Evolutionary conservation across 1,140 invertebrate species (phyloP), one percentile per base, ranked within the genome.

Genomic region (Calephelis nemesis): DNA sequence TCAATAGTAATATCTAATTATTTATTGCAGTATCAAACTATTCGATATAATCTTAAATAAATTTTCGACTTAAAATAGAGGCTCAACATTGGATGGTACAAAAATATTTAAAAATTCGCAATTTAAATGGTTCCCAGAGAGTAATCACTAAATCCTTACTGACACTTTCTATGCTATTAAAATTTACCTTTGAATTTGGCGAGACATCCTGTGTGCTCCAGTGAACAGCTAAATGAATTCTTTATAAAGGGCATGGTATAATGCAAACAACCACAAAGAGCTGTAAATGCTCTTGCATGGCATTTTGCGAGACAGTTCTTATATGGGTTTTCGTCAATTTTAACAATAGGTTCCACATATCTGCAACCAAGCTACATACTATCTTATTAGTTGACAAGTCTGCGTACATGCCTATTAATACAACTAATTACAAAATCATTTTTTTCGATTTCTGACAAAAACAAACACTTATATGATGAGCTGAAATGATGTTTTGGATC

Each of bases 211-310:
- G 82, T 62, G 13, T 87, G 73, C 7, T 76, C 71, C 19, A 77
- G 63, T 0, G 77, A 74, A 70, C 83, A 87, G 15, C 8, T 10
- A 7, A 15, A 7, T 9, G 47, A 15, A 4, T 50, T n/a, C 47
- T 66, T 45, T 6, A 45, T n/a, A 12, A 58, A 2, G 9, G 72
- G 70, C 47, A 78, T 63, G 0, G 67, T 72, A 62, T 74, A 76
- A 6, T 80, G 84, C 47, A 70, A 72, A 63, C 84, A 86, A 5
- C 62, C 62, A 54, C 84, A 87, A 9, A 87, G 73, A 40, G 74
- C 73, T 11, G 54, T 58, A 1, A 70, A 71, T 13, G 77, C 73
- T 39, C 49, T 47, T 9, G 76, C 74, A 15, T 77, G 78, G 64
- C 84, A 87, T 68, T 62, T 48, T 30, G 67, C 64, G 58, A 84